Conservation (phyloP, 2,888 invertebrate species). For the Perdita meconis region DNA sequence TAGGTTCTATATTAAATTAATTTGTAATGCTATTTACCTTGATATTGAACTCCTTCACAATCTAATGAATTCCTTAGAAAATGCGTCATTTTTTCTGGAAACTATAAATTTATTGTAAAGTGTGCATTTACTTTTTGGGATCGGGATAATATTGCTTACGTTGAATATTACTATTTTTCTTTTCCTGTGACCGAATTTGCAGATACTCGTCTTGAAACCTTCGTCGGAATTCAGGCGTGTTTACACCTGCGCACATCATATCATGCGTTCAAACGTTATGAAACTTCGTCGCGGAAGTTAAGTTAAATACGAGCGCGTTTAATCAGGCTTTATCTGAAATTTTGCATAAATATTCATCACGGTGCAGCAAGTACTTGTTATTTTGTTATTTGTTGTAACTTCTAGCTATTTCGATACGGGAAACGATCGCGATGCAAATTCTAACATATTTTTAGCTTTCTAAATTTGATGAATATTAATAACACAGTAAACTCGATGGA, state of each 20-base stretch:
- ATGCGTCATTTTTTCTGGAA: too few species aligned
- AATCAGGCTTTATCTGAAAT: constrained; percentile 25
- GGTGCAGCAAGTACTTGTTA: constrained; percentile 15
- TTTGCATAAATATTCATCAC: constrained; percentile 35
- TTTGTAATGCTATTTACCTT: too few species aligned
- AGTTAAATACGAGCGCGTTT: constrained; percentile 1
- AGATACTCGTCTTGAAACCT: neutral
- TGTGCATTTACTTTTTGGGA: too few species aligned
- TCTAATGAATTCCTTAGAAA: too few species aligned
- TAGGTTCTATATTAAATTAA: too few species aligned
- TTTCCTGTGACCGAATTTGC: neutral
- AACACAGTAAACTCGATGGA: too few species aligned
- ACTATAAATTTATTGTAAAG: too few species aligned
- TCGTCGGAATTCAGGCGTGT: neutral
- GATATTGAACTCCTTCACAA: too few species aligned
- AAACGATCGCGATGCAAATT: neutral
- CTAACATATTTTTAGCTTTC: too few species aligned
- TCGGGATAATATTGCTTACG: too few species aligned
- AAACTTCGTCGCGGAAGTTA: constrained; percentile 6
- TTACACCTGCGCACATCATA: neutral
- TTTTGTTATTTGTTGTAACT: neutral
- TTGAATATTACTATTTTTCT: neutral
- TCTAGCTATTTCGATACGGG: neutral
- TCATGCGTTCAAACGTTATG: constrained; percentile 1
- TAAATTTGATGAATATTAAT: too few species aligned